Base-by-base conservation (phyloP, 2,113 vertebrate species). In the Siniperca knerii region DNA sequence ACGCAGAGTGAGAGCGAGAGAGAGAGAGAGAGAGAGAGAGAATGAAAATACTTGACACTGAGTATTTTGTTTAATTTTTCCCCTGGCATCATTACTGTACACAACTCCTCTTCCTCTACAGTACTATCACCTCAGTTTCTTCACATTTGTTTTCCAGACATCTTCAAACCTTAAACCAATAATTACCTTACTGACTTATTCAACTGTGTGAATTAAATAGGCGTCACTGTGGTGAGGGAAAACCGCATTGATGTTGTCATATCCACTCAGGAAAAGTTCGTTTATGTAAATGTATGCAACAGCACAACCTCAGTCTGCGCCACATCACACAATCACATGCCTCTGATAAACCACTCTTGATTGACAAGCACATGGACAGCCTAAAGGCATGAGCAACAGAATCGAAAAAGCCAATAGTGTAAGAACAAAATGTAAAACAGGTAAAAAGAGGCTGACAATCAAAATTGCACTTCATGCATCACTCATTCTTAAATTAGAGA, bases 31-130 rank as follows among this genome's bases (percentile, higher is more conserved):
- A 48, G 13, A 29, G 37, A 57, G 44, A 74, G 57, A 42, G 6
- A 8, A 8, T 8, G 40, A 40, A 1, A 40, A 40, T 40, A 40
- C 87, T 54, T 44, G 71, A 79, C 78, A 84, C 71, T 79, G 71
- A 85, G 62, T n/a, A 46, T 12, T 75, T 77, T 44, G 67, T 72
- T 86, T 75, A 3, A 84, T 84, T 72, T 60, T 42, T 64, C 52
- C 54, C 48, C 35, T 8, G 64, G 65, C 35, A 25, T 75, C 66
- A 73, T 54, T 44, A 71, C 61, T 73, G 33, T 64, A 42, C 25
- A 73, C 69, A 37, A 16, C 68, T 76, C 11, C 33, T 48, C 16
- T 76, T 71, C 58, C 33, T 75, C 25, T 35, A 21, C 29, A 64
- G 11, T 50, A 15, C 37, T 20, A 79, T 67, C 58, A 66, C 21